Evolutionary conservation across 2,888 invertebrate genomes (phyloP), one percentile per base, ranked within the genome.

Genomic region (Stegophylla sp.): DNA sequence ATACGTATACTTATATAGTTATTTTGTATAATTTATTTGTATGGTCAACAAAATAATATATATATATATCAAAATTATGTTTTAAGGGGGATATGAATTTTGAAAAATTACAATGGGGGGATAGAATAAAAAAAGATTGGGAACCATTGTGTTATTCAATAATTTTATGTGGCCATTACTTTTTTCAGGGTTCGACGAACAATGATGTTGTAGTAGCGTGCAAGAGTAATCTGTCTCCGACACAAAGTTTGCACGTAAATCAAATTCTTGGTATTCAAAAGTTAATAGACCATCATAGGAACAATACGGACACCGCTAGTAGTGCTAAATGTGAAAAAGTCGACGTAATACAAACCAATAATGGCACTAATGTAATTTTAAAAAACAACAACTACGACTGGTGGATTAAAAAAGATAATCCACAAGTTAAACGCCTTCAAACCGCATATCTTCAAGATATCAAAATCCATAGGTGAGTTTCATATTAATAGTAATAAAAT

Each of bases 391-490:
- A 82, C 69, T 82, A 76, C 23, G 61, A 74, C 20, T 82, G 82
- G 82, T 83, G 83, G 83, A 82, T 81, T 28, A 83, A 83, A 72
- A 82, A 82, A 72, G 79, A 82, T 10, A 69, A 43, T n/a, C 61
- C 73, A 13, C 82, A 82, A 72, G 79, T 51, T 13, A 83, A 82
- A 64, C 82, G 83, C 41, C 83, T 87, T 71, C 90, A 91, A 0
- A 90, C 91, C 1, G 91, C 92, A 0, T 92, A 92, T 86, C 88
- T 93, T 75, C 91, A 92, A 85, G 93, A 94, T 86, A 86, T 94
- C 83, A 87, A 92, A 82, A 89, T 94, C 83, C 93, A 94, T 85
- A 88, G 85, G 85, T 85, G 72, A 59, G 56, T 20, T n/a, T 77
- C 28, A n/a, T 34, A 34, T 34, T 34, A 5, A 7, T 34, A 34